phyloP scores from a whole-genome alignment of 2,113 vertebrate genomes.

The mouse (Mus musculus) region GRCm39 chr7:144868501-144869000 shows the following conservation, averaged over 20 bases:
- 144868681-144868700: conserved; percentile 11
- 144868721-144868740: not conserved
- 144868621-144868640: fast-evolving
- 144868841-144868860: not conserved
- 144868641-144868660: not conserved
- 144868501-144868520: not conserved
- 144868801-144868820: not conserved
- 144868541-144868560: not conserved
- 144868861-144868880: not conserved
- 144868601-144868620: not conserved
- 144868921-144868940: too few species aligned
- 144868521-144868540: not conserved
- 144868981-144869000: not conserved
- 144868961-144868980: not conserved
- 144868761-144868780: not conserved
- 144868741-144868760: not conserved
- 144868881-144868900: not conserved
- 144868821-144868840: not conserved
- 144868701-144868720: not conserved
- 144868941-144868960: not conserved
- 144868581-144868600: fast-evolving
- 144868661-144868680: fast-evolving
- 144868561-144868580: not conserved
- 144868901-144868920: fast-evolving
- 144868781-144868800: not conserved